Base-by-base conservation (phyloP, 2,888 invertebrate genomes). In the Microctonus hyperodae region DNA sequence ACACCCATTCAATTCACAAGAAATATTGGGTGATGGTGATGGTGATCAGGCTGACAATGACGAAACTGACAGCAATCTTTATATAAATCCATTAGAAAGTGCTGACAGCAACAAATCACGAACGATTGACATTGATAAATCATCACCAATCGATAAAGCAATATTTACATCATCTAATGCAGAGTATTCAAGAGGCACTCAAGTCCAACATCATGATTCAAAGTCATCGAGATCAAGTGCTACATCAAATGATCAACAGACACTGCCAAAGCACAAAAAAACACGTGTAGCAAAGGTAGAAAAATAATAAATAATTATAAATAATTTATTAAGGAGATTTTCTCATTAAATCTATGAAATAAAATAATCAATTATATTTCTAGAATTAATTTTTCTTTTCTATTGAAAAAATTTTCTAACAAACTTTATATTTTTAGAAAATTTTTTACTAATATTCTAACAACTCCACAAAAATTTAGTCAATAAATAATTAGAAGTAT, bases 1-100 rank as follows among this genome's bases (percentile, higher is more conserved):
- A 81, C 96, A 96, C 88, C 95, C 95, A 81, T 95, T 93, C 87
- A 90, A 92, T 85, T 95, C 95, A 79, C 93, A 94, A 87, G 79
- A 67, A 31, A 31, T 67, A 22, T 40, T 67, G 3, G 67, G 62
- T 11, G 67, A 67, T 35, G 91, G 90, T 83, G 91, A 91, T 86
- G 87, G 90, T 83, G 91, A 91, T 86, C 87, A 44, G 5, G 20
- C 5, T 16, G 16, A 91, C 81, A 89, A 90, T 76, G 87, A 88
- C 83, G 89, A 89, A 82, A 91, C 91, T 84, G 90, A 90, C 85
- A 93, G 93, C 84, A 94, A 94, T 87, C 88, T 95, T 81, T 95
- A 95, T 86, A 92, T 95, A 83, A 95, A 94, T 86, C 94, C 95
- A 68, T 85, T 95, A 87, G 92, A 84, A 62, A 78, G 78, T 33